Base-by-base conservation (phyloP, 2,888 invertebrate genomes). In the Pilophorus perplexus region DNA sequence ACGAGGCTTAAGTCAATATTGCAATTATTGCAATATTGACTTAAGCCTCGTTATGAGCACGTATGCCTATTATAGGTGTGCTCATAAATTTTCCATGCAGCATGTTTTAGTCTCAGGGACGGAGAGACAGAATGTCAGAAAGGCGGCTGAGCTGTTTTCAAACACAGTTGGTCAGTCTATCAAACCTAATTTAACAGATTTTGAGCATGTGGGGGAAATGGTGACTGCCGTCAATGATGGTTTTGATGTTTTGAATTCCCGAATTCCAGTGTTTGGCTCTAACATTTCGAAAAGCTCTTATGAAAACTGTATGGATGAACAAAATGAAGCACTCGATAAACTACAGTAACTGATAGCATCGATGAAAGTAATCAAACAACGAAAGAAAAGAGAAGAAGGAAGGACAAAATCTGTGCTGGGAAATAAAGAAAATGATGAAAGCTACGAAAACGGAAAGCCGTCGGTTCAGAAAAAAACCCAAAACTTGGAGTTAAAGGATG, bases 41-140 rank as follows among this genome's bases (percentile, higher is more conserved):
- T n/a, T n/a, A n/a, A n/a, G n/a, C n/a, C n/a, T n/a, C n/a, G n/a
- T n/a, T n/a, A n/a, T n/a, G n/a, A n/a, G n/a, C n/a, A n/a, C n/a
- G n/a, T n/a, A n/a, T n/a, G n/a, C n/a, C n/a, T n/a, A n/a, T n/a
- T n/a, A n/a, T n/a, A n/a, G n/a, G n/a, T n/a, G n/a, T n/a, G n/a
- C n/a, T n/a, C n/a, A n/a, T n/a, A n/a, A n/a, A n/a, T n/a, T n/a
- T n/a, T n/a, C n/a, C n/a, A n/a, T n/a, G n/a, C n/a, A n/a, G n/a
- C n/a, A n/a, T n/a, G n/a, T n/a, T n/a, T n/a, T n/a, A n/a, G n/a
- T n/a, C n/a, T n/a, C n/a, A n/a, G n/a, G n/a, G 33, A 33, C 33
- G 33, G 42, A 42, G 16, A 42, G 42, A 42, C 42, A 42, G 20
- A 42, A 42, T 42, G 42, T 42, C 18, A 42, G 42, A 16, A 42